Evolutionary conservation across 2,113 vertebrate genomes (phyloP).

Genomic region (Varanus salvator): DNA sequence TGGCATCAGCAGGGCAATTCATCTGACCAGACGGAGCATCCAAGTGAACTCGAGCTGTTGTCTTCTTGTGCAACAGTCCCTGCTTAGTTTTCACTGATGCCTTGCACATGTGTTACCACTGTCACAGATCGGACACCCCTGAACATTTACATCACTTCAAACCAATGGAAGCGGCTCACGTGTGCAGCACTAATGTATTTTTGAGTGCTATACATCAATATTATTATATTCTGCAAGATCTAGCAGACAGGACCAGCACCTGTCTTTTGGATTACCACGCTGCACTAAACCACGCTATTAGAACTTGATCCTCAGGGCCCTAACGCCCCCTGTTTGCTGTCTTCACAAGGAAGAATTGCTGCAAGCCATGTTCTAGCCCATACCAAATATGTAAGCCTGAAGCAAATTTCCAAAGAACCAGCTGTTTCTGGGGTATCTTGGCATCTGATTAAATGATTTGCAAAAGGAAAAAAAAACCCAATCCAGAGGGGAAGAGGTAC

Average conservation of each 20-base stretch:
- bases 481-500: slow-evolving; percentile 71
- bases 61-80: neutral
- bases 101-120: neutral
- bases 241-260: neutral
- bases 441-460: slow-evolving; percentile 69
- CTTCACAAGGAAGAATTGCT: slow-evolving; percentile 40
- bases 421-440: slow-evolving; percentile 66
- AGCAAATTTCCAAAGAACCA: slow-evolving; percentile 62
- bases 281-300: neutral
- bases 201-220: neutral
- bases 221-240: neutral
- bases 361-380: slow-evolving; percentile 48
- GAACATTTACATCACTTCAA: neutral
- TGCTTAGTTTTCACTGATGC: neutral
- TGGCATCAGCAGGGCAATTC: neutral
- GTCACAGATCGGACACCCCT: neutral
- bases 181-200: neutral
- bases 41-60: neutral
- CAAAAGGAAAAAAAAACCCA: slow-evolving; percentile 53
- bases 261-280: neutral
- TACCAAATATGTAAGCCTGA: slow-evolving; percentile 44
- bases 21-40: neutral
- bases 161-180: neutral
- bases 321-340: slow-evolving; percentile 2
- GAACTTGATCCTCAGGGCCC: neutral